Base-by-base conservation (phyloP, 2,113 vertebrate species). In the Cynopterus brachyotis region DNA sequence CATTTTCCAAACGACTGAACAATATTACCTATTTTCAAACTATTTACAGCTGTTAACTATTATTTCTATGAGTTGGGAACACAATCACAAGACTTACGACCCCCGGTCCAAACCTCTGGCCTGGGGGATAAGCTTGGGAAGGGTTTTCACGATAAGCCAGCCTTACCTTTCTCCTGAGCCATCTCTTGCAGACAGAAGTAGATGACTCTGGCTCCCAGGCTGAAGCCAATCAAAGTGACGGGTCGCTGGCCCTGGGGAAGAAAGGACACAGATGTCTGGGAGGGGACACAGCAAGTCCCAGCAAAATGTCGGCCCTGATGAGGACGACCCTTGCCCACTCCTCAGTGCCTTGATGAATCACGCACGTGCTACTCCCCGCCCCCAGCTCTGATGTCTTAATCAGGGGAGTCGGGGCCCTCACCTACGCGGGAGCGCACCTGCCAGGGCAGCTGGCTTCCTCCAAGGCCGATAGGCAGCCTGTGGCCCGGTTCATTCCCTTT, bases 161-260 rank as follows among this genome's bases (percentile, higher is more conserved):
- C 66, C 97, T 97, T 98, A 99, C 99, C 99, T 99, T 99, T 98
- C 81, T 99, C 99, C 92, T 98, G 99, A 83, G 99, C 99, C 94
- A 99, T 99, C 97, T 99, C 99, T 81, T 99, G 99, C 37, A 99
- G 98, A 97, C 99, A 99, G 99, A 99, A 99, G 98, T 99, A 99
- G 98, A 99, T 99, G 26, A 99, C 99, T 98, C 99, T 98, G 62
- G 99, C 99, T 30, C 99, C 99, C 13, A 99, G 99, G 94, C 99
- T 99, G 98, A 99, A 99, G 40, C 99, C 99, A 40, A 99, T 99
- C 81, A 99, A 98, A 37, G 99, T 99, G 97, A 99, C 99, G 2
- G 99, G 99, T 42, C 99, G 98, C 95, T 92, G 99, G 62, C 99
- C 99, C 99, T 99, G 96, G 82, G 84, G 95, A 11, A 94, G 42